These are phyloP conservation scores for Regulus satrapa DNA, from an alignment of 2,113 vertebrate genomes.

Conservation along the genomic window DNA sequence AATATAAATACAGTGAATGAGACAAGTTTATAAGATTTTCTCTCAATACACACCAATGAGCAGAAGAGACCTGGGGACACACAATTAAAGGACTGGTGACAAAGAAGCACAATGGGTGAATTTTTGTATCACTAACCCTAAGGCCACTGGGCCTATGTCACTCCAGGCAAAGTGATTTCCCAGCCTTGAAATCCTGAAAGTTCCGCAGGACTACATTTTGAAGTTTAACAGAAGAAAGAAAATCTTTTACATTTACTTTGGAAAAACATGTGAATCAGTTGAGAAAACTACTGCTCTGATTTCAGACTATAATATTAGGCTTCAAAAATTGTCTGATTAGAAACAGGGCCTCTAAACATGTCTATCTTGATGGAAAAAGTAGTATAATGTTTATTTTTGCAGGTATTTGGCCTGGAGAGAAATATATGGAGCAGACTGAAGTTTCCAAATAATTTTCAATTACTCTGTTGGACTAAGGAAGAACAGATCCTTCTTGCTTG, in stretches of 20 bases:
- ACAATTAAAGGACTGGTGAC: not conserved
- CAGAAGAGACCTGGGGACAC: not conserved
- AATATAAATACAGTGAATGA: not conserved
- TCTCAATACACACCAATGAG: not conserved
- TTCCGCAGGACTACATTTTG: not conserved
- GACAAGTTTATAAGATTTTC: not conserved
- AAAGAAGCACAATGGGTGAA: not conserved
- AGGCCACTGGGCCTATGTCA: not conserved
- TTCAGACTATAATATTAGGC: not conserved
- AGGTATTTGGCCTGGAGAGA: not conserved
- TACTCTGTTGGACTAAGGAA: not conserved
- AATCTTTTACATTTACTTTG: not conserved
- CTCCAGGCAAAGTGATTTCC: not conserved
- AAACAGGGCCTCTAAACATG: not conserved
- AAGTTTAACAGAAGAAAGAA: not conserved
- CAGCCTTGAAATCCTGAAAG: not conserved
- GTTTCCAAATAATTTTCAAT: not conserved
- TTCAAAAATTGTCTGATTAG: not conserved
- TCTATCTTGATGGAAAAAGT: not conserved
- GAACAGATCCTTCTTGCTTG: constrained; percentile 6
- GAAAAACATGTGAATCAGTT: not conserved
- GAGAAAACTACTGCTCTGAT: not conserved
- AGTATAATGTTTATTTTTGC: not conserved
- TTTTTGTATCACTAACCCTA: not conserved
- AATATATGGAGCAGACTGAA: not conserved